These are phyloP conservation scores for Otus sunia DNA, from an alignment of 2,113 vertebrate species.

Conservation along the genomic window DNA sequence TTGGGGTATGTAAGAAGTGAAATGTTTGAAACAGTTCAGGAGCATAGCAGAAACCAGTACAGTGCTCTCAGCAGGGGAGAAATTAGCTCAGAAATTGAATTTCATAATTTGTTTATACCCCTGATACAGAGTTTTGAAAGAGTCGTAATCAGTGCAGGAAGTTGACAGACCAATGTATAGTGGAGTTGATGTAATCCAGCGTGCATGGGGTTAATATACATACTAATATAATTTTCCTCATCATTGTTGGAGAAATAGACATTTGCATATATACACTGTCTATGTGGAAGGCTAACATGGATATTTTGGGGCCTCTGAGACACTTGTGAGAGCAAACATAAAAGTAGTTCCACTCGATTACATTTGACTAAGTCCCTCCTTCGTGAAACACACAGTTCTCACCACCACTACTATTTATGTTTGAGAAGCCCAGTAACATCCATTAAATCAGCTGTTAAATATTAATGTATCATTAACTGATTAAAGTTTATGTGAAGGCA, in stretches of 20 bases:
- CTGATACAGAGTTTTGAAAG: constrained; percentile 19
- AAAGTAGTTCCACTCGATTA: neutral
- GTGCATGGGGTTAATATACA: neutral
- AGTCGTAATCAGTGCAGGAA: neutral
- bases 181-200: neutral
- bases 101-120: neutral
- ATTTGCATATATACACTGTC: neutral
- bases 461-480: neutral
- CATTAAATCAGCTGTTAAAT: neutral
- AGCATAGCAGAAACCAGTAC: neutral
- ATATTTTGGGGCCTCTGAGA: neutral
- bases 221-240: neutral
- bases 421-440: neutral
- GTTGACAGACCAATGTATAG: neutral
- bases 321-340: neutral
- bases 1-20: neutral
- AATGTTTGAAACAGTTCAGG: neutral
- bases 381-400: neutral
- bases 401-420: neutral
- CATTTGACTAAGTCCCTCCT: neutral
- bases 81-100: neutral
- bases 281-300: neutral
- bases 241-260: neutral
- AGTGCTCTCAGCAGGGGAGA: neutral
- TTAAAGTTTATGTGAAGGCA: neutral